Evolutionary conservation across 2,888 invertebrate species (phyloP).

Genomic region (Sarcophaga caerulescens): DNA sequence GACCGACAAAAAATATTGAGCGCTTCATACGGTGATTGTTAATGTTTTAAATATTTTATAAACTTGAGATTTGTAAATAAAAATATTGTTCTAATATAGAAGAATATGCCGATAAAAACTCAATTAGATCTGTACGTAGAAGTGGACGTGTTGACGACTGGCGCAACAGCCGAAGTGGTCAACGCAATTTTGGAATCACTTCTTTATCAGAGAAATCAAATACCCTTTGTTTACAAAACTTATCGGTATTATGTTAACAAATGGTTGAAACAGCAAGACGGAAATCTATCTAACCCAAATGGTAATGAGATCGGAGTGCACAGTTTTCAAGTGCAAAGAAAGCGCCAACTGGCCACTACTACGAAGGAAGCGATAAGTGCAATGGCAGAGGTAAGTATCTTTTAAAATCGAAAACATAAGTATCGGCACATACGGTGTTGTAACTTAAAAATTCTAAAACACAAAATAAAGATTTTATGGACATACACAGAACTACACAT

Average conservation of each 20-base stretch:
- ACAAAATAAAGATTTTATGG: too few species aligned
- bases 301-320: conserved; percentile 23
- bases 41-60: not conserved
- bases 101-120: conserved; percentile 67
- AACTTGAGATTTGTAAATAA: not conserved
- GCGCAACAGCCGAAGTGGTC: conserved; percentile 74
- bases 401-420: not conserved
- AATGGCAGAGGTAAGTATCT: conserved; percentile 74
- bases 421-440: not conserved
- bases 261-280: conserved; percentile 68
- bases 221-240: conserved; percentile 79
- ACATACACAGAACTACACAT: too few species aligned
- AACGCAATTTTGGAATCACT: conserved; percentile 77
- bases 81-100: not conserved
- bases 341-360: conserved; percentile 74
- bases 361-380: conserved; percentile 76
- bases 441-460: too few species aligned
- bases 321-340: conserved; percentile 75
- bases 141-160: conserved; percentile 75
- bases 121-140: conserved; percentile 75
- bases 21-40: not conserved
- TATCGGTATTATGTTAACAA: conserved; percentile 77
- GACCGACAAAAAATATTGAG: not conserved
- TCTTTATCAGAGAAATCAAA: conserved; percentile 79
- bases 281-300: not conserved